These are phyloP conservation scores for Notothenia rossii DNA, from an alignment of 2,113 vertebrate species.

Conservation along the genomic window DNA sequence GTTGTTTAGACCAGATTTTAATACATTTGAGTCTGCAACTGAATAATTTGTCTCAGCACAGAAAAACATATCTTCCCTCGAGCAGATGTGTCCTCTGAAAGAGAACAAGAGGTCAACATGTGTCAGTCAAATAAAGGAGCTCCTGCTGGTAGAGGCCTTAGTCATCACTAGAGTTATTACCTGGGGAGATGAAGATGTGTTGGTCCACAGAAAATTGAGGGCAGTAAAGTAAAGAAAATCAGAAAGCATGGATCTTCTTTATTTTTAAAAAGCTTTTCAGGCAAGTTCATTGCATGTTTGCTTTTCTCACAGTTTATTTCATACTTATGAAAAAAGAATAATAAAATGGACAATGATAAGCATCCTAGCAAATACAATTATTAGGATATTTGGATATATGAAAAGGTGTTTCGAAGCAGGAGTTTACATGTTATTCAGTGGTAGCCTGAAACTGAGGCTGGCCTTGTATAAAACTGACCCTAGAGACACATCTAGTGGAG, in stretches of 20 bases:
- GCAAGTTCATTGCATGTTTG: neutral
- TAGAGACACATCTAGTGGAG: no score
- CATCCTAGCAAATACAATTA: no score
- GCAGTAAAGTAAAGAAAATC: neutral
- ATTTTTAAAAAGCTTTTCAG: neutral
- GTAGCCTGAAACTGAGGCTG: no score
- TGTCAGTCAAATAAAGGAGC: neutral
- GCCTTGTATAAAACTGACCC: no score
- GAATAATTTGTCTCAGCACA: neutral
- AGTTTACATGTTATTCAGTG: no score
- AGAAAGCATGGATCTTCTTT: neutral
- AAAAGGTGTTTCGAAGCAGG: no score
- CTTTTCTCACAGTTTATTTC: neutral
- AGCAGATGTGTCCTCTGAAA: neutral
- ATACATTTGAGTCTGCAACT: neutral
- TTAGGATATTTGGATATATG: no score
- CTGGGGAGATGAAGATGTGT: conserved; percentile 2
- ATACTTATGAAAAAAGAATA: no score
- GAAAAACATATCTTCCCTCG: neutral
- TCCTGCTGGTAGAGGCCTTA: neutral
- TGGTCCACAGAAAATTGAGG: neutral
- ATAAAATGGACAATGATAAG: no score
- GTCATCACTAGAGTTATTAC: neutral
- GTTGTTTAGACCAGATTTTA: neutral
- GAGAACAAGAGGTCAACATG: neutral